Evolutionary conservation across 2,888 invertebrate species (phyloP).

Genomic region (Cataglyphis cursor): DNA sequence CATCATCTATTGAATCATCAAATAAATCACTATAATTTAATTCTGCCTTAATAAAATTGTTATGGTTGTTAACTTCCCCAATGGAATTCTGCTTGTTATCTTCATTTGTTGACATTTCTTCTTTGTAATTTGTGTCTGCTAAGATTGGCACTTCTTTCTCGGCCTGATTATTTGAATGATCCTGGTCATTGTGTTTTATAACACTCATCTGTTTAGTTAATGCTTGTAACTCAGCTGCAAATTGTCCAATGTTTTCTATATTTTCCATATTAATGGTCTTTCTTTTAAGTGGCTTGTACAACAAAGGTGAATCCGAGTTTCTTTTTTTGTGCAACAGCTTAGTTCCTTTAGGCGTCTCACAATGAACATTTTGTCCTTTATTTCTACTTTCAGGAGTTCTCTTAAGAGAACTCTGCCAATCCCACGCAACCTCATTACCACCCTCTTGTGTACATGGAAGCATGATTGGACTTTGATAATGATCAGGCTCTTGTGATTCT

Average conservation of each 20-base stretch:
- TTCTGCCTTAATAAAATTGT: slow-evolving; percentile 49
- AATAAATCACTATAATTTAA: slow-evolving; percentile 76
- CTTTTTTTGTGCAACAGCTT: slow-evolving; percentile 76
- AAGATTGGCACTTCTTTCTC: slow-evolving; percentile 1
- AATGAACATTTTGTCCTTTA: slow-evolving; percentile 10
- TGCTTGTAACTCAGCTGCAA: slow-evolving; percentile 78
- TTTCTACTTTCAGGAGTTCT: slow-evolving; percentile 53
- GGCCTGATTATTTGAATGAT: neutral
- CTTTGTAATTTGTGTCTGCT: neutral
- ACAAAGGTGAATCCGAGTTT: slow-evolving; percentile 78
- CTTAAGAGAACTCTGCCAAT: slow-evolving; percentile 86
- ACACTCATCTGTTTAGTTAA: slow-evolving; percentile 74
- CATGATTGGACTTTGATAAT: slow-evolving; percentile 79
- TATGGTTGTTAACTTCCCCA: neutral
- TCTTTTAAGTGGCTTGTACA: slow-evolving; percentile 77
- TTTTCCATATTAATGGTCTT: slow-evolving; percentile 75
- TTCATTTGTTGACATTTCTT: slow-evolving; percentile 1
- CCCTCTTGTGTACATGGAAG: slow-evolving; percentile 86
- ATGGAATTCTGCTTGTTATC: slow-evolving; percentile 13
- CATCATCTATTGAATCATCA: slow-evolving; percentile 80
- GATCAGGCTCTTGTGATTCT: slow-evolving; percentile 69
- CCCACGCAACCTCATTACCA: slow-evolving; percentile 87
- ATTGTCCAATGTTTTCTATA: slow-evolving; percentile 75
- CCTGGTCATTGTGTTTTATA: slow-evolving; percentile 48
- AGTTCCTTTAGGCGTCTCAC: slow-evolving; percentile 77